A percentile compares a stretch with the other conserved stretches of the same genome.
These are phyloP conservation scores for Drosophila tropicalis DNA, from an alignment of 1,140 invertebrate species.

Conservation along the genomic window DNA sequence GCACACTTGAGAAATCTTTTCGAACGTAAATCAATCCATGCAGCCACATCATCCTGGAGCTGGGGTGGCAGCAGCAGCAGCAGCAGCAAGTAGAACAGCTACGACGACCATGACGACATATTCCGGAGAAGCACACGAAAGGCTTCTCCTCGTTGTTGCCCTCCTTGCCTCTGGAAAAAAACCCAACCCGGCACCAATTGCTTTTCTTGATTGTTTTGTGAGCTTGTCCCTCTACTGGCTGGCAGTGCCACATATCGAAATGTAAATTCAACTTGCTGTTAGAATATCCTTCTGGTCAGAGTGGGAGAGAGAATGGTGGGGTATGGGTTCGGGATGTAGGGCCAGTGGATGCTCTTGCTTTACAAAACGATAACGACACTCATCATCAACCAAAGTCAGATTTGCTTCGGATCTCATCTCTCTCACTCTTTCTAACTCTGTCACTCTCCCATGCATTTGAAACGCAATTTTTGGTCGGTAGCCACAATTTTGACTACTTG, in stretches of 20 bases:
- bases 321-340: background rate
- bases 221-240: conserved; percentile 33
- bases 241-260: conserved; percentile 70
- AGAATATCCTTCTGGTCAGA: conserved; percentile 48
- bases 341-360: conserved; percentile 50
- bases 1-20: conserved; percentile 81
- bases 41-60: conserved; percentile 71
- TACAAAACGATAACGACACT: conserved; percentile 81
- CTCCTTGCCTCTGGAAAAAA: background rate
- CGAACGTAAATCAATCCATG: conserved; percentile 83
- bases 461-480: conserved; percentile 71
- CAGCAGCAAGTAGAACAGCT: background rate
- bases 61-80: background rate
- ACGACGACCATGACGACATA: conserved; percentile 46
- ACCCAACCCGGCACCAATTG: conserved; percentile 59
- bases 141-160: background rate
- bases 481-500: conserved; percentile 66
- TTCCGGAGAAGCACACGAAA: conserved; percentile 55
- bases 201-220: conserved; percentile 78
- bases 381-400: conserved; percentile 80
- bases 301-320: background rate
- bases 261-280: conserved; percentile 76
- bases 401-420: conserved; percentile 49
- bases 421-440: background rate
- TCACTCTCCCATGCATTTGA: conserved; percentile 60